Evolutionary conservation across 2,113 vertebrate genomes (phyloP).

Genomic region (Patagioenas fasciata): DNA sequence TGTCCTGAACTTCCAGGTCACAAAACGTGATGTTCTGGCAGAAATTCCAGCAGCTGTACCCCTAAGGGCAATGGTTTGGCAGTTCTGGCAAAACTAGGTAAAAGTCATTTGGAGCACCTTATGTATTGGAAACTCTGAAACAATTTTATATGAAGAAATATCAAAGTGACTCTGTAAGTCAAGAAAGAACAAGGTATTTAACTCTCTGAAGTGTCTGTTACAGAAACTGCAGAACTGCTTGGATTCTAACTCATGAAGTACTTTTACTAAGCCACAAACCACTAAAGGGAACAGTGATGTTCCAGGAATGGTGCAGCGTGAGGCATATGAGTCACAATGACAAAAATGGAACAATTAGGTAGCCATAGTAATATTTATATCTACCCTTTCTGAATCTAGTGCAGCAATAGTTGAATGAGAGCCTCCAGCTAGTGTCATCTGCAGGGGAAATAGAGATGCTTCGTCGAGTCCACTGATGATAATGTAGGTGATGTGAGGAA

Average conservation of each 20-base stretch:
- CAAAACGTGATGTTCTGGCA: not conserved
- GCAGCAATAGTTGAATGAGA: not conserved
- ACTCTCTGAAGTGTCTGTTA: not conserved
- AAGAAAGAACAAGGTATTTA: not conserved
- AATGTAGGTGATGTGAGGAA: not conserved
- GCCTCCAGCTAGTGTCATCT: not conserved
- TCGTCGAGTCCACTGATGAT: not conserved
- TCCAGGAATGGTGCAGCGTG: not conserved
- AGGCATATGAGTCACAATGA: fast-evolving
- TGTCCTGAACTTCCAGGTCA: not conserved
- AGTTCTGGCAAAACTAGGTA: not conserved
- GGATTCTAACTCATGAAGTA: not conserved
- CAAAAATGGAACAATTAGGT: not conserved
- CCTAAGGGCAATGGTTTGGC: not conserved
- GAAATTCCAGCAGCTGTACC: not conserved
- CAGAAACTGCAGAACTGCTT: not conserved
- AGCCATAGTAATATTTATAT: not conserved
- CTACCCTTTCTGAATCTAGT: not conserved
- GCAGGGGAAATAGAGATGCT: not conserved
- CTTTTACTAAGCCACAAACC: not conserved
- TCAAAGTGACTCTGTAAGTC: not conserved
- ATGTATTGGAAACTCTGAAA: conserved; percentile 24
- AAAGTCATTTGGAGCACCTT: not conserved
- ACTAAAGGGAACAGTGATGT: not conserved
- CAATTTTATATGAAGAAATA: not conserved